Conservation (phyloP, 1,140 invertebrate species). For the Samia ricini region DNA sequence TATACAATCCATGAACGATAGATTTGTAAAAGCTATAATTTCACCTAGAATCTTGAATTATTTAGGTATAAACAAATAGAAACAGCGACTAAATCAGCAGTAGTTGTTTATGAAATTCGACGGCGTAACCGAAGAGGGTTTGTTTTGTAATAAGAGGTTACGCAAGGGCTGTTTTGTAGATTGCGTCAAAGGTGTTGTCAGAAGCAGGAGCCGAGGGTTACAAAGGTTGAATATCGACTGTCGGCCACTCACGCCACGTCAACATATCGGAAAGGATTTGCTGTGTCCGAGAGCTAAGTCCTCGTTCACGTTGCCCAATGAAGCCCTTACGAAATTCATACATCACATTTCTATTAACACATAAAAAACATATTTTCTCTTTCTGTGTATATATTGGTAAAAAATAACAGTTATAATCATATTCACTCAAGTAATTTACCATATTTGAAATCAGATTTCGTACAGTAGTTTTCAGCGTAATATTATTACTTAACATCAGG, state of each 20-base stretch:
- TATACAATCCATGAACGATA: too few relatives aligned
- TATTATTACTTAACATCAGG: too few relatives aligned
- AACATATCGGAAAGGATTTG: conserved; percentile 60
- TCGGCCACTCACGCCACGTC: conserved; percentile 33
- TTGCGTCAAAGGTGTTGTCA: conserved; percentile 60
- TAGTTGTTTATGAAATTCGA: conserved; percentile 40
- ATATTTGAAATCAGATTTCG: too few relatives aligned
- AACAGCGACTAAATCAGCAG: background rate
- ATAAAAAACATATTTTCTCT: too few relatives aligned
- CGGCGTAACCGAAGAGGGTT: conserved; percentile 27
- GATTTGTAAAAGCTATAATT: too few relatives aligned
- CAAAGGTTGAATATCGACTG: conserved; percentile 38
- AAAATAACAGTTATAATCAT: too few relatives aligned
- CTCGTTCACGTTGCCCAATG: conserved; percentile 14
- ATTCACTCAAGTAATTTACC: too few relatives aligned
- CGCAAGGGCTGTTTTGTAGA: conserved; percentile 47
- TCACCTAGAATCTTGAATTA: too few relatives aligned
- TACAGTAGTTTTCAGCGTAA: too few relatives aligned
- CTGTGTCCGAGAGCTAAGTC: conserved; percentile 35
- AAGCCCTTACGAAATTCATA: background rate
- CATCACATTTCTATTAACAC: background rate
- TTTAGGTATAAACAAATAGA: background rate
- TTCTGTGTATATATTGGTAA: too few relatives aligned
- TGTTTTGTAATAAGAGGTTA: conserved; percentile 45
- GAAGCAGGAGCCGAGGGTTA: conserved; percentile 50